phyloP scores from a whole-genome alignment of 2,888 invertebrate species.

The Bembecia ichneumoniformis region DNA sequence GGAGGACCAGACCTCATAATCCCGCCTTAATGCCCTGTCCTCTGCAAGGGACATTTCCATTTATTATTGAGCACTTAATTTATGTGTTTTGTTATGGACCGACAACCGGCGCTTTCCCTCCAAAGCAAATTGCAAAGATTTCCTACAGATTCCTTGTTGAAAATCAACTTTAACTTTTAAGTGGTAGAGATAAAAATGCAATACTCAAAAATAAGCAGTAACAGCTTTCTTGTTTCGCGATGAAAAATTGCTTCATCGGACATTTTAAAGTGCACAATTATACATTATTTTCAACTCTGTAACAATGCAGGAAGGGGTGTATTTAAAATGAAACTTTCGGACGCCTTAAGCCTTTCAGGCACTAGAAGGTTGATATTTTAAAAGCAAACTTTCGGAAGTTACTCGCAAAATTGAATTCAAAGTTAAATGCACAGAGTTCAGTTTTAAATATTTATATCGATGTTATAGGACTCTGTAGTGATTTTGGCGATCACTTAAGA shows the following conservation, averaged over 20 bases:
- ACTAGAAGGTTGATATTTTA: slow-evolving; percentile 34
- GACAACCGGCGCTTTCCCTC: slow-evolving; percentile 45
- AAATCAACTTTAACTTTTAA: slow-evolving; percentile 15
- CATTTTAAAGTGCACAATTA: slow-evolving; percentile 35
- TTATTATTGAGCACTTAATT: slow-evolving; percentile 75
- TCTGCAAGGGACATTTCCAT: slow-evolving; percentile 73
- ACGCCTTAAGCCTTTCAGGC: slow-evolving; percentile 31
- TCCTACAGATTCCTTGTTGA: slow-evolving; percentile 5
- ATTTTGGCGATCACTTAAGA: slow-evolving; percentile 46
- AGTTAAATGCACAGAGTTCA: slow-evolving; percentile 8
- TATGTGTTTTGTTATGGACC: slow-evolving; percentile 74
- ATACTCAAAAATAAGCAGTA: slow-evolving; percentile 9
- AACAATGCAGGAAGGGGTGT: slow-evolving; percentile 13
- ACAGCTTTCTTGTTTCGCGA: slow-evolving; percentile 16
- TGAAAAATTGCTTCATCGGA: slow-evolving; percentile 44
- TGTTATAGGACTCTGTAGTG: slow-evolving; percentile 25
- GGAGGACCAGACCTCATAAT: slow-evolving; percentile 63
- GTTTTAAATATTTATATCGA: slow-evolving; percentile 7
- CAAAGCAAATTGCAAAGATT: slow-evolving; percentile 26
- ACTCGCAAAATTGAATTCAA: slow-evolving; percentile 12
- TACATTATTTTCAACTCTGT: slow-evolving; percentile 24
- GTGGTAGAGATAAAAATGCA: slow-evolving; percentile 3
- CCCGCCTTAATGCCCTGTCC: slow-evolving; percentile 71
- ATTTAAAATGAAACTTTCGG: slow-evolving; percentile 16
- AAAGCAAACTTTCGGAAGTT: slow-evolving; percentile 17